Evolutionary conservation across 2,888 invertebrate genomes (phyloP).

Genomic region (Leucozona laternaria): DNA sequence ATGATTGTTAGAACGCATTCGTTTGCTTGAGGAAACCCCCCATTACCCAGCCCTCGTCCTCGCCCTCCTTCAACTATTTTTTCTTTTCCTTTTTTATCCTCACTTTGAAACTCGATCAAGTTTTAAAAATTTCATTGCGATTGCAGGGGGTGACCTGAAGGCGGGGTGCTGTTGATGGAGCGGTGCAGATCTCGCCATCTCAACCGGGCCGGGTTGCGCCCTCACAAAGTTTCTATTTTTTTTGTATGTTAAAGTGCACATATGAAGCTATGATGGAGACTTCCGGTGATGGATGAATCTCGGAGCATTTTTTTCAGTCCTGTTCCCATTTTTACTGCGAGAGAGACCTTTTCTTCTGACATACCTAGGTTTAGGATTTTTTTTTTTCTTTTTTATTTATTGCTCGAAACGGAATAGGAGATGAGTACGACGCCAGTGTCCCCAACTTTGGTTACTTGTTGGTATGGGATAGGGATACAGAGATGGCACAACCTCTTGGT

Average conservation of each 20-base stretch:
- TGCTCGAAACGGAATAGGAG: slow-evolving; percentile 72
- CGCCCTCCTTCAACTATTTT: not conserved
- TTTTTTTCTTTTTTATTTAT: slow-evolving; percentile 22
- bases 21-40: slow-evolving; percentile 29
- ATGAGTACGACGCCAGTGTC: slow-evolving; percentile 68
- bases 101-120: slow-evolving; percentile 69
- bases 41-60: too few relatives aligned
- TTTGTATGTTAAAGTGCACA: slow-evolving; percentile 46
- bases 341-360: slow-evolving; percentile 51
- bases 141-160: not conserved
- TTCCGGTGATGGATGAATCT: slow-evolving; percentile 73
- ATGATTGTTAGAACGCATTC: slow-evolving; percentile 62
- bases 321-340: slow-evolving; percentile 57
- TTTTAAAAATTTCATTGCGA: slow-evolving; percentile 65
- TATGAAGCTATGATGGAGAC: slow-evolving; percentile 59
- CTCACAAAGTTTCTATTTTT: slow-evolving; percentile 32
- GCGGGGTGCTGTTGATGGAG: not conserved
- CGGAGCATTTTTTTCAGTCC: slow-evolving; percentile 30
- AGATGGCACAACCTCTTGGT: slow-evolving; percentile 44
- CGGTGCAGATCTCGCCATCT: not conserved
- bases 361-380: slow-evolving; percentile 1
- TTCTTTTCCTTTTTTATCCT: not conserved
- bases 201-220: slow-evolving; percentile 1
- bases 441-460: slow-evolving; percentile 63
- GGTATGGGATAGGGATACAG: slow-evolving; percentile 18